These are phyloP conservation scores for Grus americana DNA, from an alignment of 2,113 vertebrate genomes.

Conservation along the genomic window DNA sequence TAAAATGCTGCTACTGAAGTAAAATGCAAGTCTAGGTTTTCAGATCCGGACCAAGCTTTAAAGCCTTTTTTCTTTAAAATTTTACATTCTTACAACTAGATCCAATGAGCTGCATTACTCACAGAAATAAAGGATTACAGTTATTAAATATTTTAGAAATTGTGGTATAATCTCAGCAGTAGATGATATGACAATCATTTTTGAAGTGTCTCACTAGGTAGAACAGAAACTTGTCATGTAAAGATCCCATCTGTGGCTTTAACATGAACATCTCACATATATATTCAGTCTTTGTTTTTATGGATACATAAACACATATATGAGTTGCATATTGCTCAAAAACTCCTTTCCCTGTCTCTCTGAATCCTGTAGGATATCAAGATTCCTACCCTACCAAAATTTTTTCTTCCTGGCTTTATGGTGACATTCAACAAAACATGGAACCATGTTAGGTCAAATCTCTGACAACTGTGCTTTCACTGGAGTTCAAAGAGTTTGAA, in stretches of 20 bases:
- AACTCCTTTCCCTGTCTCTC: not conserved
- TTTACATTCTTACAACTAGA: not conserved
- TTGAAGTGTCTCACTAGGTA: not conserved
- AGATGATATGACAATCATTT: not conserved
- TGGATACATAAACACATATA: not conserved
- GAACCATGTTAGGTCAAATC: constrained; percentile 14
- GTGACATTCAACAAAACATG: not conserved
- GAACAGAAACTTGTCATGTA: not conserved
- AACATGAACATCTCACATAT: not conserved
- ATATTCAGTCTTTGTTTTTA: not conserved
- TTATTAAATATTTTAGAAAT: not conserved
- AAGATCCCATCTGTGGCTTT: not conserved
- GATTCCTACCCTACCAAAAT: not conserved
- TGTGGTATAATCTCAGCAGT: not conserved
- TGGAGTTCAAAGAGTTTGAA: constrained; percentile 42
- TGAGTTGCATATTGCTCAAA: not conserved
- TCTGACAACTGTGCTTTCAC: constrained; percentile 48
- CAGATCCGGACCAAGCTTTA: not conserved
- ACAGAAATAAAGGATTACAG: not conserved
- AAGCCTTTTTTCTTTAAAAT: not conserved
- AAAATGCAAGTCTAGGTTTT: not conserved
- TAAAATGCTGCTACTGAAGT: not conserved
- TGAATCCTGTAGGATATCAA: not conserved
- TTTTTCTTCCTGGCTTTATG: not conserved
- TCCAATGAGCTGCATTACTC: not conserved